Evolutionary conservation across 2,113 vertebrate species (phyloP).

Genomic region (Sigmodon hispidus): DNA sequence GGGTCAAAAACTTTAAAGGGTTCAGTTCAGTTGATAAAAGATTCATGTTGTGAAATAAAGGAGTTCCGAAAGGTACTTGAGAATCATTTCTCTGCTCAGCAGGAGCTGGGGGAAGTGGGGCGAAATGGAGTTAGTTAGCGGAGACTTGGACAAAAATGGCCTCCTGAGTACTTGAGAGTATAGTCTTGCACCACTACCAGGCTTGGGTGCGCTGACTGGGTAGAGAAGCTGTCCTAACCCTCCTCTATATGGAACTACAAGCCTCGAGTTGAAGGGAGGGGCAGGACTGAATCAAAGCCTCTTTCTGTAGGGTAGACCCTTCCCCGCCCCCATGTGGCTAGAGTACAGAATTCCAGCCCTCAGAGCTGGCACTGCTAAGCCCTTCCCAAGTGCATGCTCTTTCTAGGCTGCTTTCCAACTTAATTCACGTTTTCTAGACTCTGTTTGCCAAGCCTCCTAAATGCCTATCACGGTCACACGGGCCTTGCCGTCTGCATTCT

Average conservation of each 20-base stretch:
- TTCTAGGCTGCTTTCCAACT: not conserved
- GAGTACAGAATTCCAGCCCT: not conserved
- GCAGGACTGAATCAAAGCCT: not conserved
- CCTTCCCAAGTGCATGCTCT: not conserved
- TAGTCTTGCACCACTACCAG: not conserved
- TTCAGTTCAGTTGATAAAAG: not conserved
- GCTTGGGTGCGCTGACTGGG: not conserved
- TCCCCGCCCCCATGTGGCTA: not conserved
- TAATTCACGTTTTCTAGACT: not conserved
- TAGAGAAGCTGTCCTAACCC: not conserved
- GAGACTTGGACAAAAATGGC: not conserved
- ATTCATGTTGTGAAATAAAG: not conserved
- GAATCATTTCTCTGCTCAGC: not conserved
- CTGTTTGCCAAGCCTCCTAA: not conserved
- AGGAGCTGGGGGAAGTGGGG: not conserved
- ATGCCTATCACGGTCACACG: fast-evolving
- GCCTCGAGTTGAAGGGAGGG: fast-evolving
- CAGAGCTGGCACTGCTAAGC: not conserved
- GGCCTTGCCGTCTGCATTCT: not conserved
- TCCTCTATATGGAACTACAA: not conserved
- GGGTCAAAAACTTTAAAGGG: not conserved
- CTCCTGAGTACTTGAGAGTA: not conserved
- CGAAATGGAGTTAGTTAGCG: not conserved
- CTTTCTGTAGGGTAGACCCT: not conserved
- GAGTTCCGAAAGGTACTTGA: not conserved